phyloP scores from a whole-genome alignment of 2,888 invertebrate species.

The Hartigia nigra region DNA sequence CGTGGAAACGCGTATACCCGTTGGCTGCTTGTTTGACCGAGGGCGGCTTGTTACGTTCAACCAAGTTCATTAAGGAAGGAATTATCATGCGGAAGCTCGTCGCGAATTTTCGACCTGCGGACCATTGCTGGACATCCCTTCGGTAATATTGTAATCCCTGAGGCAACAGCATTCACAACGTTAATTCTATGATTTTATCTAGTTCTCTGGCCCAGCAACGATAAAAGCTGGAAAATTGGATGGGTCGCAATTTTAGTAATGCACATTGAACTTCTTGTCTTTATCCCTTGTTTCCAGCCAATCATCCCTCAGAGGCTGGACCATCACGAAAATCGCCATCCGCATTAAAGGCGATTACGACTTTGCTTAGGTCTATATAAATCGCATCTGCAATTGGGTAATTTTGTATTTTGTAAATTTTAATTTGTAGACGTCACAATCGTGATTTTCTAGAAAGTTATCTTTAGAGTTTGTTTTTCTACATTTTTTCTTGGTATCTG shows the following conservation, averaged over 20 bases:
- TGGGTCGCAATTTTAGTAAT: constrained; percentile 31
- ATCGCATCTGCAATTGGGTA: not conserved
- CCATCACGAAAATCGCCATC: not conserved
- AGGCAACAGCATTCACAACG: not conserved
- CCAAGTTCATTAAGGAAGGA: not conserved
- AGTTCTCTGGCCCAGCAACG: constrained; percentile 20
- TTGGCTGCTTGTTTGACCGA: not conserved
- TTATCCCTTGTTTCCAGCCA: constrained; percentile 4
- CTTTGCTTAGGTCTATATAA: not conserved
- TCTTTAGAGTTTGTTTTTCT: not conserved
- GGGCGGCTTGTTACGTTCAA: constrained; percentile 3
- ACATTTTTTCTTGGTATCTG: not conserved
- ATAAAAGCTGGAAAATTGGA: constrained; percentile 52
- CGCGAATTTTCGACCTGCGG: not conserved
- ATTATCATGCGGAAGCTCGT: not conserved
- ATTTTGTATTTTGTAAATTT: not conserved
- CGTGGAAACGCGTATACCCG: not conserved
- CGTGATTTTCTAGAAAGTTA: not conserved
- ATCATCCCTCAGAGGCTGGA: not conserved
- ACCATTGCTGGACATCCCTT: not conserved
- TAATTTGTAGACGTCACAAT: not conserved
- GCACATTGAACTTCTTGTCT: constrained; percentile 29
- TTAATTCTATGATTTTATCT: constrained; percentile 12
- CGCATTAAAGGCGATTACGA: not conserved
- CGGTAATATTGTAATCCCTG: not conserved